Evolutionary conservation across 2,797 vertebrate genomes (phyloP).

Genomic region (Clarias pachynema): DNA sequence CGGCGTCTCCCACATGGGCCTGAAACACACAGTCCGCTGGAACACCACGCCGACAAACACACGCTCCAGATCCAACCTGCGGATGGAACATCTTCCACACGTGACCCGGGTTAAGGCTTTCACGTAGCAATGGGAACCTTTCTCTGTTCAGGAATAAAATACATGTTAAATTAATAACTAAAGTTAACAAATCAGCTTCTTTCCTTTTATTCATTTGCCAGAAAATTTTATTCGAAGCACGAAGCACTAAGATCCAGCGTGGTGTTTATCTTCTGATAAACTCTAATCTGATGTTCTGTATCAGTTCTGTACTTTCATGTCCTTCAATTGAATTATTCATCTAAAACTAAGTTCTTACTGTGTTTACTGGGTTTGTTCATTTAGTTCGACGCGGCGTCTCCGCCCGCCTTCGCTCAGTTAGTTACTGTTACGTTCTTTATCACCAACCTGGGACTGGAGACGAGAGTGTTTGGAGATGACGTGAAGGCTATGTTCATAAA

Average conservation of each 20-base stretch:
- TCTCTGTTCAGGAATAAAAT: background rate
- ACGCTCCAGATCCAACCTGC: conserved; percentile 61
- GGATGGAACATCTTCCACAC: conserved; percentile 77
- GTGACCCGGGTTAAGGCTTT: conserved; percentile 64
- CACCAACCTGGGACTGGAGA: background rate
- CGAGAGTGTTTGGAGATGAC: background rate
- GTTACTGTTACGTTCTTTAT: background rate
- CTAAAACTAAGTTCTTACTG: background rate
- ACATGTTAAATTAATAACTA: background rate
- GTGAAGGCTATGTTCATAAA: conserved; percentile 4
- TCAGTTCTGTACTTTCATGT: background rate
- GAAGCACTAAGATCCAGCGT: background rate
- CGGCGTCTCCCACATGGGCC: conserved; percentile 28
- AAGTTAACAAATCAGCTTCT: background rate
- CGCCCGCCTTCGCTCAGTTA: background rate
- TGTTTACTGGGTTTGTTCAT: background rate
- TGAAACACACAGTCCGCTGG: conserved; percentile 46
- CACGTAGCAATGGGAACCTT: background rate
- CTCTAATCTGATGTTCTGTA: background rate
- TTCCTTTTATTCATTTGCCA: background rate
- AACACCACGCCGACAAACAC: conserved; percentile 50
- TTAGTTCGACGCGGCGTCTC: background rate
- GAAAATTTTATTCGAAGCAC: background rate
- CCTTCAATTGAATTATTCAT: background rate
- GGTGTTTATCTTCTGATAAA: background rate